Evolutionary conservation across 1,140 invertebrate species (phyloP).

Genomic region (Lordiphosa clarofinis): DNA sequence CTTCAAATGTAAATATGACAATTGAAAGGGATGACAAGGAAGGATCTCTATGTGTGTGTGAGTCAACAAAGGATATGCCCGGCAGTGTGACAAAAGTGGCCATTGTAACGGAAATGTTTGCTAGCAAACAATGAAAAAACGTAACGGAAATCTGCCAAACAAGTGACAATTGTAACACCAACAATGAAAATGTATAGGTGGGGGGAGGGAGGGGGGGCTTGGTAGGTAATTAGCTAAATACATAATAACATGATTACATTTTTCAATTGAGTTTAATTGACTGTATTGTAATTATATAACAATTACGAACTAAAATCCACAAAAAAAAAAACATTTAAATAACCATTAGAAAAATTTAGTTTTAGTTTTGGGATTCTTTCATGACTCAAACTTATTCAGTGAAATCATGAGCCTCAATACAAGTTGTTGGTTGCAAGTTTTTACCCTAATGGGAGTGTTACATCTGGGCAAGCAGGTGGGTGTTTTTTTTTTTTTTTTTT

Average conservation of each 20-base stretch:
- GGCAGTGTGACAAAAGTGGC: slow-evolving; percentile 24
- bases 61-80: slow-evolving; percentile 2
- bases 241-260: not conserved
- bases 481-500: not conserved
- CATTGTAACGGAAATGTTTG: slow-evolving; percentile 28
- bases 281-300: slow-evolving; percentile 15
- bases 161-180: slow-evolving; percentile 6
- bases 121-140: slow-evolving; percentile 1
- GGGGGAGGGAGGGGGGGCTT: not conserved
- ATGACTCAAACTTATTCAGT: too few relatives aligned
- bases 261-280: too few relatives aligned
- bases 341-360: too few relatives aligned
- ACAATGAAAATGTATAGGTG: not conserved
- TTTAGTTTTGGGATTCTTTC: too few relatives aligned
- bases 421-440: too few relatives aligned
- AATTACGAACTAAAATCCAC: slow-evolving; percentile 29
- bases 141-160: slow-evolving; percentile 37
- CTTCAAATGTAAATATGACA: slow-evolving; percentile 59
- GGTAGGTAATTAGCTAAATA: not conserved
- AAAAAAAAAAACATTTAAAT: too few relatives aligned
- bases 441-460: slow-evolving; percentile 26
- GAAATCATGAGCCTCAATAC: slow-evolving; percentile 19
- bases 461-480: slow-evolving; percentile 43
- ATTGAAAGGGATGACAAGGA: slow-evolving; percentile 32
- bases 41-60: not conserved